Evolutionary conservation across 1,140 invertebrate species (phyloP), one percentile per base, ranked within the genome.

Genomic region (Psilanteris sp.): DNA sequence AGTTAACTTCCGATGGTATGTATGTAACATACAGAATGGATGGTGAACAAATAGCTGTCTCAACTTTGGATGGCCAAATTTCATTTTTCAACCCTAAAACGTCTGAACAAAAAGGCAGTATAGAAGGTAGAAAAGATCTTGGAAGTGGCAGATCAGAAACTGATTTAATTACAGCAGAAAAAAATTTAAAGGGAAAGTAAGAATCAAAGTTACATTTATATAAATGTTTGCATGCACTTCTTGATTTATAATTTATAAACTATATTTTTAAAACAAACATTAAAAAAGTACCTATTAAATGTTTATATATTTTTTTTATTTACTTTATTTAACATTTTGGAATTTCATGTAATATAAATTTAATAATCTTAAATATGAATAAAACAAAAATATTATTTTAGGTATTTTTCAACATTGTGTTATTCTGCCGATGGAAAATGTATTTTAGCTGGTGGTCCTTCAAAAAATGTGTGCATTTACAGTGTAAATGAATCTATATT

Each of bases 381-480:
- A 26, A 5, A 8, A 26, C 3, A 26, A 5, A 7, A 26, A 1
- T 4, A 1, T 26, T 4, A 7, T 48, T 91, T 92, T 46, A 98
- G 96, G 84, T 93, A 94, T 3, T 99, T 98, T 84, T 94, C 92
- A 3, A 93, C 93, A 0, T 88, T 99, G 27, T 96, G 95, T 81
- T 99, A 98, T 83, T 95, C 96, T 2, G 94, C 96, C 3, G 97
- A 99, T 90, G 97, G 97, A 0, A 90, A 91, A 46, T 96, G 91
- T 78, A 88, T 99, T 10, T 84, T 99, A 31, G 97, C 96, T 32
- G 98, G 92, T 6, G 98, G 98, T 1, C 93, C 94, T 66, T 97
- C 96, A 0, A 97, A 98, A 85, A 93, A 96, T 87, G 93, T 99
- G 37, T 99, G 98, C 80, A 94, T 99, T 66, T 99, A 99, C 86